Base-by-base conservation (phyloP, 2,888 invertebrate genomes). In the Eilema sororculum region DNA sequence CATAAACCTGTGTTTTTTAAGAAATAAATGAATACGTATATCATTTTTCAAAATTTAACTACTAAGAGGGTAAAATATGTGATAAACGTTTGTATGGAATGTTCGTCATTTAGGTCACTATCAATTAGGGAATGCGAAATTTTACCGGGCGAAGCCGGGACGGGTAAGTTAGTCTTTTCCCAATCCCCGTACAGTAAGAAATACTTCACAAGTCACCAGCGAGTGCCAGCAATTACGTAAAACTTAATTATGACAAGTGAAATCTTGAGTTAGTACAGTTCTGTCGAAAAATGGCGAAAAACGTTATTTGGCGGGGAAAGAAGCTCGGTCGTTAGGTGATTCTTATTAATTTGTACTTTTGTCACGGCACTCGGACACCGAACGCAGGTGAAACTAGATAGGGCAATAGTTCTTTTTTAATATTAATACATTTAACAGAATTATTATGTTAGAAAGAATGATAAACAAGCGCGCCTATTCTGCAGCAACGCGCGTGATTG, bases 341-440 rank as follows among this genome's bases (percentile, higher is more conserved):
- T 90, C 87, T 90, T 91, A 90, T 90, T 91, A 90, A 91, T 92
- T 92, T 90, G 85, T 88, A 88, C 88, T 87, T 88, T 87, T 87
- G 87, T 88, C 85, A 79, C 69, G 41, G 20, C 24, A 13, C 33
- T n/a, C 24, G 5, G 37, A 69, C 74, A 13, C n/a, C 25, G 78
- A 80, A 68, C 58, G 72, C 60, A 37, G 0, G 25, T 0, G 0
- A n/a, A 22, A 56, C 76, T 78, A 24, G 70, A 80, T 69, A 65
- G 60, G 77, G 28, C 79, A 6, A 16, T 13, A n/a, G 4, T 22
- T 24, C 9, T 8, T n/a, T n/a, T n/a, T 8, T n/a, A n/a, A n/a
- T 8, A 56, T 33, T 33, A 33, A 33, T 8, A 33, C 33, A 33
- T 33, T 33, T 33, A 33, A 33, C 5, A 33, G 33, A n/a, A n/a